A percentile compares a stretch with the other conserved stretches of the same genome.
Conservation (phyloP, 2,888 invertebrate species). For the Cryptocheilus praepositus region DNA sequence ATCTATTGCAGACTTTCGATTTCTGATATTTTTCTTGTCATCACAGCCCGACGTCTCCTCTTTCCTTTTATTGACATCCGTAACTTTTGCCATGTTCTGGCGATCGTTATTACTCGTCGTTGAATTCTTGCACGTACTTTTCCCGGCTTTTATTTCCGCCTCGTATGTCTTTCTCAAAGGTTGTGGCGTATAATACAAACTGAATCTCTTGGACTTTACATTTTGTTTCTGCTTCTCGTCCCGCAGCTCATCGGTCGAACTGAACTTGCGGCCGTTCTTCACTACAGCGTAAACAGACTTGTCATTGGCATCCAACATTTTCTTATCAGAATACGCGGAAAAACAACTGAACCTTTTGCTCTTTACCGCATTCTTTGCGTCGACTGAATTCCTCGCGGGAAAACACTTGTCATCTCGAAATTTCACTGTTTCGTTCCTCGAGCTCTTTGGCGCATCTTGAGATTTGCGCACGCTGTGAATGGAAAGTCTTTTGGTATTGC, state of each 20-base stretch:
- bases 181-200: constrained; percentile 69
- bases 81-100: constrained; percentile 43
- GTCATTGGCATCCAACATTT: constrained; percentile 29
- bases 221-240: constrained; percentile 56
- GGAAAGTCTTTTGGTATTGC: constrained; percentile 17
- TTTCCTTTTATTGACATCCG: constrained; percentile 30
- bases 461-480: constrained; percentile 8
- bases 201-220: constrained; percentile 60
- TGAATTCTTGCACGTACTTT: constrained; percentile 36
- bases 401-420: constrained; percentile 52
- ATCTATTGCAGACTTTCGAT: constrained; percentile 56
- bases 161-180: constrained; percentile 64
- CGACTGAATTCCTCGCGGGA: constrained; percentile 25
- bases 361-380: constrained; percentile 10
- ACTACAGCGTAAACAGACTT: constrained; percentile 20
- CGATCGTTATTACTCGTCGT: constrained; percentile 28
- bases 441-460: constrained; percentile 33
- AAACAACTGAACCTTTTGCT: constrained; percentile 61
- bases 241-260: constrained; percentile 61
- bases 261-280: constrained; percentile 53
- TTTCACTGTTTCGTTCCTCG: constrained; percentile 54
- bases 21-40: constrained; percentile 30
- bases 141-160: constrained; percentile 47
- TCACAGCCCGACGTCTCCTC: constrained; percentile 29
- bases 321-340: constrained; percentile 46